phyloP scores from a whole-genome alignment of 2,797 vertebrate genomes.

The Chloroceryle inda region DNA sequence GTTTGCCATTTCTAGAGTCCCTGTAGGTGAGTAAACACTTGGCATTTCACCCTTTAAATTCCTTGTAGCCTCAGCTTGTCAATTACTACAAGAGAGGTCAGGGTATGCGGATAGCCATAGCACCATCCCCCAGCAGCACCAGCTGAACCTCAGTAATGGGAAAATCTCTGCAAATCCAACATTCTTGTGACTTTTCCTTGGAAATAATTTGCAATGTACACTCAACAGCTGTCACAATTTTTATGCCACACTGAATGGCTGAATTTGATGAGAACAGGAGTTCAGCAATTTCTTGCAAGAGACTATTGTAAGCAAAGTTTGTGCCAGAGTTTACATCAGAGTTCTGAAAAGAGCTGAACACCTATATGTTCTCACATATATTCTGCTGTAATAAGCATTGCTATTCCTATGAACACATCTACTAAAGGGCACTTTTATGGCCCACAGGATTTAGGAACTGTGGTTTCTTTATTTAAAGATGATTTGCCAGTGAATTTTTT shows the following conservation, averaged over 20 bases:
- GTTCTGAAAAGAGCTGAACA: neutral
- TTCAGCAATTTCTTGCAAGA: neutral
- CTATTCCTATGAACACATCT: neutral
- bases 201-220: neutral
- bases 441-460: neutral
- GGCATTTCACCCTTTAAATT: neutral
- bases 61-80: neutral
- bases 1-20: constrained; percentile 90
- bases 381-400: neutral
- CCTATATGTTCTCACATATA: neutral
- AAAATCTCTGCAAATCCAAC: neutral
- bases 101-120: neutral
- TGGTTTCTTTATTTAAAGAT: neutral
- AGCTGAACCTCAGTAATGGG: neutral
- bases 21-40: constrained; percentile 87
- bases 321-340: neutral
- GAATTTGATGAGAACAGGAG: neutral
- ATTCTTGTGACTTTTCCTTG: neutral
- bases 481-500: neutral
- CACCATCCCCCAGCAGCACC: neutral
- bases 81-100: neutral
- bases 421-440: neutral
- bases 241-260: neutral
- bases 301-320: neutral
- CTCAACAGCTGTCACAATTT: neutral